Conservation (phyloP, 2,888 invertebrate genomes). For the Andrena trimmerana region DNA sequence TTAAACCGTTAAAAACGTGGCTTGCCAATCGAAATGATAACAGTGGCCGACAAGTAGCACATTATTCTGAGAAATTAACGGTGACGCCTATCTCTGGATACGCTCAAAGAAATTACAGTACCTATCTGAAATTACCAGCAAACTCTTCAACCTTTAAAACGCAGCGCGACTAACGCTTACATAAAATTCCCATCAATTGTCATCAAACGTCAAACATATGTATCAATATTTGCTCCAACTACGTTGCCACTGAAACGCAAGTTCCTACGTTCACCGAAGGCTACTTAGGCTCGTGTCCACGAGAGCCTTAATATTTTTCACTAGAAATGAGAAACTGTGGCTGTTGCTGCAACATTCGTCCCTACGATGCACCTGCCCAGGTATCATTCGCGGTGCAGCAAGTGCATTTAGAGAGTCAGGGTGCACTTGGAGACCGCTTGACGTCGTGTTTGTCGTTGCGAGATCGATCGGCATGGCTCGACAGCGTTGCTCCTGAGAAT, state of each 20-base stretch:
- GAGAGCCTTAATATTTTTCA: neutral
- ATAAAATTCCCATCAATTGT: constrained; percentile 13
- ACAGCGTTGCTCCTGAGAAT: constrained; percentile 50
- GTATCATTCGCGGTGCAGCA: neutral
- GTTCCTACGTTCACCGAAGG: neutral
- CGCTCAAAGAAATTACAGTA: too few relatives aligned
- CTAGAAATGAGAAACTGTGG: too few relatives aligned
- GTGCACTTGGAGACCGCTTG: constrained; percentile 28
- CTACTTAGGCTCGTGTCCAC: neutral
- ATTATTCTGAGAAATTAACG: too few relatives aligned
- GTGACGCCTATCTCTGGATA: too few relatives aligned
- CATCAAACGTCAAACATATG: constrained; percentile 2
- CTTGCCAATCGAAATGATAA: too few relatives aligned
- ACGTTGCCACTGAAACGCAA: neutral
- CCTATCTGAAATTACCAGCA: neutral
- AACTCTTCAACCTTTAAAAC: neutral
- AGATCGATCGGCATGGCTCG: constrained; percentile 63
- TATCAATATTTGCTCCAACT: neutral
- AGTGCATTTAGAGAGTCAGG: constrained; percentile 13
- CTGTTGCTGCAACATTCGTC: too few relatives aligned
- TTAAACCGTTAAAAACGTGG: neutral
- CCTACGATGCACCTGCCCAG: too few relatives aligned
- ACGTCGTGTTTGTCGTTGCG: constrained; percentile 48
- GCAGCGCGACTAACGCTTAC: neutral
- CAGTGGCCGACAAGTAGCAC: too few relatives aligned